Percentiles rank a stretch among this genome's conserved stretches.
phyloP scores from a whole-genome alignment of 2,888 invertebrate species.

The Herminia tarsipennalis region DNA sequence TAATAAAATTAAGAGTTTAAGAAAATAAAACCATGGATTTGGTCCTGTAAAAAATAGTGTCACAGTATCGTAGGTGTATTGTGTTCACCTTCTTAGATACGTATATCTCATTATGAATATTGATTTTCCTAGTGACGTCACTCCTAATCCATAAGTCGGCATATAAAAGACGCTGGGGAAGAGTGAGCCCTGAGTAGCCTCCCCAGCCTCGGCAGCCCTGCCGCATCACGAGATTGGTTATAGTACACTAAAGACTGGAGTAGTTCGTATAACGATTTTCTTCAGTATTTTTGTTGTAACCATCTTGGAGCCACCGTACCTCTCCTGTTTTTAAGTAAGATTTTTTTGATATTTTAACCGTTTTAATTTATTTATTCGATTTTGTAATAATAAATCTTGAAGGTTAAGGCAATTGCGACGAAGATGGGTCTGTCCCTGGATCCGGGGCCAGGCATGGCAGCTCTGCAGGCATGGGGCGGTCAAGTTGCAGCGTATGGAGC shows the following conservation, averaged over 20 bases:
- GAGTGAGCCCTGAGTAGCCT: slow-evolving; percentile 70
- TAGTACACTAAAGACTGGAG: slow-evolving; percentile 80
- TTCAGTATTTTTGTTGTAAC: slow-evolving; percentile 83
- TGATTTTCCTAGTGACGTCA: slow-evolving; percentile 72
- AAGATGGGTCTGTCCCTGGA: slow-evolving; percentile 77
- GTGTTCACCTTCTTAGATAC: slow-evolving; percentile 73
- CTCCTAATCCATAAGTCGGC: slow-evolving; percentile 63
- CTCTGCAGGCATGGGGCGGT: slow-evolving; percentile 80
- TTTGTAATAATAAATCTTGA: slow-evolving; percentile 22
- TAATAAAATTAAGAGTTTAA: background rate
- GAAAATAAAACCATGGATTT: slow-evolving; percentile 19
- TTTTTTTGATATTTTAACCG: background rate
- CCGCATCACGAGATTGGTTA: slow-evolving; percentile 75
- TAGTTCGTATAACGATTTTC: slow-evolving; percentile 85
- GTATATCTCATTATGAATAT: slow-evolving; percentile 83
- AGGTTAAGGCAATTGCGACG: slow-evolving; percentile 47
- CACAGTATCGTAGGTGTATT: slow-evolving; percentile 53
- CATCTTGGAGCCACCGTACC: slow-evolving; percentile 69
- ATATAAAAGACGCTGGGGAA: slow-evolving; percentile 68
- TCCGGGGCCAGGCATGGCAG: slow-evolving; percentile 76
- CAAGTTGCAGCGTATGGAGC: slow-evolving; percentile 80
- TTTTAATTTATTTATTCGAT: background rate
- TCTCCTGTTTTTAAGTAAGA: slow-evolving; percentile 62
- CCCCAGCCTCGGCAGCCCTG: slow-evolving; percentile 72
- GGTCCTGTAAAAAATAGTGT: slow-evolving; percentile 49